Evolutionary conservation across 37 sponge, comb jelly and placozoan species (phyloP).

Genomic region (Petrosia ficiformis): DNA sequence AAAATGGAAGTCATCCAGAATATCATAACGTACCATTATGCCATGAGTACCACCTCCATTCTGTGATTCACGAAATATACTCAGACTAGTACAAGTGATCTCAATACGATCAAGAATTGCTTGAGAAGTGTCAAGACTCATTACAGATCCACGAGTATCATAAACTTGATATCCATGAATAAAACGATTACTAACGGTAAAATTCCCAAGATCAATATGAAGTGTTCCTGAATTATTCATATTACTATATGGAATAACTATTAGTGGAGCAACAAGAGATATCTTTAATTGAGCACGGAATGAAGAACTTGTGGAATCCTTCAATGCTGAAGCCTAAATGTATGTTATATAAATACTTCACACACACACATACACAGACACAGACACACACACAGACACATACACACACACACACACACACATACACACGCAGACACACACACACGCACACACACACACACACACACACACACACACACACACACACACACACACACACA

Average conservation of each 20-base stretch:
- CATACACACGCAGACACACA: too few species aligned
- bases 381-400: too few species aligned
- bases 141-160: background rate
- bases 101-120: constrained; percentile 43
- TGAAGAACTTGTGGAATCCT: constrained; percentile 43
- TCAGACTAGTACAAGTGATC: constrained; percentile 28
- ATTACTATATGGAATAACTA: constrained; percentile 28
- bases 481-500: too few species aligned
- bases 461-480: too few species aligned
- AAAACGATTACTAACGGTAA: constrained; percentile 16
- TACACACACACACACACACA: too few species aligned
- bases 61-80: constrained; percentile 18
- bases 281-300: constrained; percentile 36
- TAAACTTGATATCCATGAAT: constrained; percentile 15
- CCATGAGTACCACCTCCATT: too few species aligned
- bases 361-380: background rate
- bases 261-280: constrained; percentile 39
- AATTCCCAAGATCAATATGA: constrained; percentile 39
- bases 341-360: background rate
- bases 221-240: constrained; percentile 18
- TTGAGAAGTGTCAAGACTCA: background rate
- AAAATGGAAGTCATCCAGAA: constrained; percentile 43
- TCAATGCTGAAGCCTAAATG: constrained; percentile 50
- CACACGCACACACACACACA: too few species aligned
- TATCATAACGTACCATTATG: background rate